Evolutionary conservation across 2,888 invertebrate species (phyloP).

Genomic region (Metacarcinus magister): DNA sequence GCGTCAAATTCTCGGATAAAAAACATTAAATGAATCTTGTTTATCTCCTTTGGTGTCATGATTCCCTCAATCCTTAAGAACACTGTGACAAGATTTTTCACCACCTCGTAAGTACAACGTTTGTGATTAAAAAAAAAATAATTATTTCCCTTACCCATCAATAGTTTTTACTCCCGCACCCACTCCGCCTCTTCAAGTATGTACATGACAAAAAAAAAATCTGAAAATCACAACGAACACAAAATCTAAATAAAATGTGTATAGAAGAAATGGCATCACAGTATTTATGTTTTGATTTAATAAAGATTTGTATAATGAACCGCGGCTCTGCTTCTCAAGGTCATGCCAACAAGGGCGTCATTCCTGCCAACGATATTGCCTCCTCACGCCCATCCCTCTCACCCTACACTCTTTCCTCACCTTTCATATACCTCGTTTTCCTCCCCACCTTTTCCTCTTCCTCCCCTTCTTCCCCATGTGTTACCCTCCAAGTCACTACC

Average conservation of each 20-base stretch:
- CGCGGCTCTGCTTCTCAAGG: neutral
- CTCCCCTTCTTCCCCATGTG: neutral
- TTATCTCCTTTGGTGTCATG: slow-evolving; percentile 45
- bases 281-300: slow-evolving; percentile 80
- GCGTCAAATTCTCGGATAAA: slow-evolving; percentile 31
- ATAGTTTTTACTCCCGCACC: slow-evolving; percentile 5
- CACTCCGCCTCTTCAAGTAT: slow-evolving; percentile 52
- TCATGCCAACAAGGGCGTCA: neutral
- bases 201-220: slow-evolving; percentile 29
- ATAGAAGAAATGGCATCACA: slow-evolving; percentile 78
- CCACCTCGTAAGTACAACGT: slow-evolving; percentile 77
- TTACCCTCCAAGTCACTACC: neutral
- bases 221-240: slow-evolving; percentile 73
- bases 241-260: slow-evolving; percentile 75
- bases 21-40: slow-evolving; percentile 40
- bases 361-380: too few species aligned
- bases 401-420: neutral
- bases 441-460: neutral
- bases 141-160: neutral
- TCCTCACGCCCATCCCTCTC: neutral
- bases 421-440: neutral
- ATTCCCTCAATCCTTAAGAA: slow-evolving; percentile 6
- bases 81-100: slow-evolving; percentile 62
- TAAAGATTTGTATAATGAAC: slow-evolving; percentile 80
- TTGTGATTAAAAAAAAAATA: slow-evolving; percentile 69